Base-by-base conservation (phyloP, 2,888 invertebrate genomes). In the Sphaeridia pumilis region DNA sequence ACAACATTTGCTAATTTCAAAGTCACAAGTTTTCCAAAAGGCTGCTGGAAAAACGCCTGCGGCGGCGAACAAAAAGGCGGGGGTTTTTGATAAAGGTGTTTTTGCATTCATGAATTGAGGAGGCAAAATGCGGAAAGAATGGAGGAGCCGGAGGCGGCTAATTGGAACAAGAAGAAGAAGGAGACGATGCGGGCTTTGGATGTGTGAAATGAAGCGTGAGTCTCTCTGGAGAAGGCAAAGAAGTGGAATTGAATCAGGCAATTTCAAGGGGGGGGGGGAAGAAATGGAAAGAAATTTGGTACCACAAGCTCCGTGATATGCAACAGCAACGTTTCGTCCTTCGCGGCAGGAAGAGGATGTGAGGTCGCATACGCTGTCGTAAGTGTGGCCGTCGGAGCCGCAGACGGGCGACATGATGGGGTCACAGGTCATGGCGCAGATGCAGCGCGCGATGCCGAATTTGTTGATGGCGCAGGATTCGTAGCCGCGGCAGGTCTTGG, bases 381-480 rank as follows among this genome's bases (percentile, higher is more conserved):
- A 76, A 1, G 75, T 75, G 17, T 68, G 57, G 2, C 72, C 72
- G 24, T 49, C 46, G 12, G 50, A 47, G n/a, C 68, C 69, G 54
- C 69, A 69, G 43, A 69, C 68, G 20, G 84, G 84, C 49, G 81
- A 75, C 72, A 86, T 78, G 46, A 83, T 75, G 43, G 82, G 78
- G 68, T 87, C 84, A 69, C 89, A 89, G 34, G 80, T 78, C 14
- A 82, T 76, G 0, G 87, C 85, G 69, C 93, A 93, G 58, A 82
- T 82, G 70, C 92, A 92, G 51, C 80, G 79, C 1, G 90, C 87
- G 51, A 83, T 82, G 2, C 90, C 88, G 53, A 79, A 81, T 24
- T 80, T 78, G 73, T 87, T 83, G 66, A 92, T 79, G 41, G 81
- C 78, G 69, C 93, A 93, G 60, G 82, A 82, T 68, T 89, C 84